Conservation (phyloP, 2,113 vertebrate genomes). For the Camelus bactrianus region DNA sequence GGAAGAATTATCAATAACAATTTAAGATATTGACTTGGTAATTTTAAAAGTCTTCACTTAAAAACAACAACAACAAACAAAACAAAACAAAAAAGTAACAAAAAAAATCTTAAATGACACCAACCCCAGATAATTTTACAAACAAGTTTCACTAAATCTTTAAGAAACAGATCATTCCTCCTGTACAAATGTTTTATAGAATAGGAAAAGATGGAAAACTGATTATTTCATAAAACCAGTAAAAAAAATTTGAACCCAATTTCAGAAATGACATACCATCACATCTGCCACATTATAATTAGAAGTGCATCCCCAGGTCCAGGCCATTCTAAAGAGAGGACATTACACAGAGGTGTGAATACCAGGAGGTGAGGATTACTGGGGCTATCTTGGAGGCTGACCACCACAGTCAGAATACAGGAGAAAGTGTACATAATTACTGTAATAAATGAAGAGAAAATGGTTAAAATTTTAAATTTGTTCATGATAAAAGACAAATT, state of each 20-base stretch:
- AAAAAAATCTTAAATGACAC: neutral
- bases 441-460: neutral
- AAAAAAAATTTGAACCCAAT: neutral
- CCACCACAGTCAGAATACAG: neutral
- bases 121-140: neutral
- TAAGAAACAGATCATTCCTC: neutral
- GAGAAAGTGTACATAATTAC: neutral
- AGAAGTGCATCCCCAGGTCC: neutral
- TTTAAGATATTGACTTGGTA: neutral
- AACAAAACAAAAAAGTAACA: too few relatives aligned
- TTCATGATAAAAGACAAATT: neutral
- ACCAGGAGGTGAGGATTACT: neutral
- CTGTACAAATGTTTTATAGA: neutral
- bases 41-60: neutral
- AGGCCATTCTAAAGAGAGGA: neutral
- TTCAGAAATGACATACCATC: neutral
- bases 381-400: neutral
- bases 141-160: neutral
- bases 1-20: neutral
- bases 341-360: neutral
- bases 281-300: neutral
- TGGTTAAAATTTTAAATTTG: neutral
- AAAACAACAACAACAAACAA: too few relatives aligned
- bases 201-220: neutral
- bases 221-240: constrained; percentile 32